Percentiles rank a stretch among this genome's conserved stretches.
phyloP scores from a whole-genome alignment of 1,140 invertebrate species.

The Halesus radiatus region DNA sequence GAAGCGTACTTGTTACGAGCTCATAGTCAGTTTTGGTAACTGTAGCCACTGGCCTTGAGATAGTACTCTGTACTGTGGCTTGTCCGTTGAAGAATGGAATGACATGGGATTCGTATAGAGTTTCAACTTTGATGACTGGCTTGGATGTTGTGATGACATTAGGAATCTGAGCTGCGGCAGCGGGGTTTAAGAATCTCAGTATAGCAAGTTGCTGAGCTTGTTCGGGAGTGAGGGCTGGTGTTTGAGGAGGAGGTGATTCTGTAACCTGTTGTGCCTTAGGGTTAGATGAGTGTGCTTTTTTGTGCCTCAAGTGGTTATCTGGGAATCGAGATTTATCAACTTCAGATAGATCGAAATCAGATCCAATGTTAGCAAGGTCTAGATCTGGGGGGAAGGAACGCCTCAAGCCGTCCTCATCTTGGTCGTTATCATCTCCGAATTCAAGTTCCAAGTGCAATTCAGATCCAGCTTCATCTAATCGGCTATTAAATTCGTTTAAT shows the following conservation, averaged over 20 bases:
- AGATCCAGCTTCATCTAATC: constrained; percentile 88
- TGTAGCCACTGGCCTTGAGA: constrained; percentile 82
- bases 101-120: constrained; percentile 85
- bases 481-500: constrained; percentile 89
- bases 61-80: constrained; percentile 81
- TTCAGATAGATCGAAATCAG: constrained; percentile 78
- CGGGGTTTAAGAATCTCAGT: constrained; percentile 79
- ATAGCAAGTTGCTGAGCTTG: constrained; percentile 83
- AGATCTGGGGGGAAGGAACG: constrained; percentile 75
- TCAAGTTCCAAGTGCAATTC: constrained; percentile 88
- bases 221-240: constrained; percentile 75
- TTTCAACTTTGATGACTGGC: constrained; percentile 82
- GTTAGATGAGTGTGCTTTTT: constrained; percentile 73
- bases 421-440: constrained; percentile 84
- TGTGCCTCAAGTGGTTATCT: constrained; percentile 71
- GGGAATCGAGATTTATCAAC: constrained; percentile 75
- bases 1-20: constrained; percentile 79
- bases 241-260: constrained; percentile 64
- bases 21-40: constrained; percentile 84
- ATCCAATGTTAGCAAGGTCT: constrained; percentile 77
- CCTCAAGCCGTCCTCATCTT: constrained; percentile 75
- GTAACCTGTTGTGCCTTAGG: constrained; percentile 67
- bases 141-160: constrained; percentile 83
- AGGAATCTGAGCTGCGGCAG: constrained; percentile 72
- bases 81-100: constrained; percentile 82